Percentiles rank a stretch among this genome's conserved stretches.
Conservation (phyloP, 1,140 invertebrate genomes). For the Trichonephila inaurata region DNA sequence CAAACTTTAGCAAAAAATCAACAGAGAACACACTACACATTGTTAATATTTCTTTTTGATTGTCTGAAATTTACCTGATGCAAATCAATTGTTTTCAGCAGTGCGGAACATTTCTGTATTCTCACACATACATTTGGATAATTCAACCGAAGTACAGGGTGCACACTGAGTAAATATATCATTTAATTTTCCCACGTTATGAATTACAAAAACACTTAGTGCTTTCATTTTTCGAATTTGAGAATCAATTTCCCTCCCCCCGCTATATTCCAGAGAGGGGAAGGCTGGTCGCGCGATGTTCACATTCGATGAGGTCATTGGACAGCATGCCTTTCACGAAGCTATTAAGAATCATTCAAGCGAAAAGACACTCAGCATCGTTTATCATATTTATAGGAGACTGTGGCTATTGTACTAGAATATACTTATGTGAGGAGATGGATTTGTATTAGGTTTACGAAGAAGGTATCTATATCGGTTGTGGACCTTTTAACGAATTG, state of each 20-base stretch:
- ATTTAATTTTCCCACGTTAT: background rate
- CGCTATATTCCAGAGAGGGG: background rate
- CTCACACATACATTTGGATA: too few species aligned
- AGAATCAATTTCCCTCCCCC: background rate
- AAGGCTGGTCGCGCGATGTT: background rate
- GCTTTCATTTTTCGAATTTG: background rate
- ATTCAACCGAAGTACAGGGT: background rate
- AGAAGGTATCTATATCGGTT: background rate
- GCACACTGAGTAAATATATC: background rate
- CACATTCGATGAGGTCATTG: slow-evolving; percentile 17
- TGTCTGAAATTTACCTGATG: too few species aligned
- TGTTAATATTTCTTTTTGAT: too few species aligned
- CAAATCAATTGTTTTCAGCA: too few species aligned
- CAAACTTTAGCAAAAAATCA: too few species aligned
- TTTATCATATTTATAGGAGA: slow-evolving; percentile 21
- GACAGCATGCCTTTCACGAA: background rate
- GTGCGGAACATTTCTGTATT: too few species aligned
- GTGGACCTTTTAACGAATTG: too few species aligned
- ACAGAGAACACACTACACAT: too few species aligned
- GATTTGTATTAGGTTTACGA: background rate
- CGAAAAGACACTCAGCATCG: slow-evolving; percentile 20
- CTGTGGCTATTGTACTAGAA: slow-evolving; percentile 18
- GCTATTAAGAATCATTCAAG: background rate
- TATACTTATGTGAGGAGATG: background rate
- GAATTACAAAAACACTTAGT: background rate